Conservation (phyloP, 1,140 invertebrate species). For the Luehdorfia chinensis region DNA sequence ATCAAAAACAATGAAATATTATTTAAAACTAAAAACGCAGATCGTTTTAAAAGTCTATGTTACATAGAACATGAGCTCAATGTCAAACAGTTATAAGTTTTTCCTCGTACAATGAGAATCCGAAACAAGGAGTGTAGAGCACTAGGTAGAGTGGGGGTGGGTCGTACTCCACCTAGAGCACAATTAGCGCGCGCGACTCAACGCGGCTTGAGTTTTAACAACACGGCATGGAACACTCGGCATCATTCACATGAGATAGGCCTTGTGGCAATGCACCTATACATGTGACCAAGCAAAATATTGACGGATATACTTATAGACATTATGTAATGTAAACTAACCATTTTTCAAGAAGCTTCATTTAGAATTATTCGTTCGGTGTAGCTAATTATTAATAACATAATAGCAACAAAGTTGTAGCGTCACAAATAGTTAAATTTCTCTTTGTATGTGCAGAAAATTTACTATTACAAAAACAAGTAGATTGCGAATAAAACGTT, state of each 20-base stretch:
- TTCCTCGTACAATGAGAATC: slow-evolving; percentile 49
- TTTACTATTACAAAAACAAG: no score
- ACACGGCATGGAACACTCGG: slow-evolving; percentile 58
- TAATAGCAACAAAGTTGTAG: background rate
- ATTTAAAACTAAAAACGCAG: no score
- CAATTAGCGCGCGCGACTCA: slow-evolving; percentile 72
- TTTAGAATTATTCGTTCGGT: no score
- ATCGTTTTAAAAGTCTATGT: background rate
- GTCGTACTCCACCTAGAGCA: slow-evolving; percentile 49
- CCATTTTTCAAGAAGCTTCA: no score
- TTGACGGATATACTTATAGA: background rate
- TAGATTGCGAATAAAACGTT: no score
- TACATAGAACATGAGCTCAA: slow-evolving; percentile 47
- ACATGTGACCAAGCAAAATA: background rate
- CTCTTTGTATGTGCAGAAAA: no score
- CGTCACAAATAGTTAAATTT: no score
- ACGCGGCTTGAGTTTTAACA: slow-evolving; percentile 73
- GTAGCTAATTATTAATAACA: no score
- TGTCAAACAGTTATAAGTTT: slow-evolving; percentile 68
- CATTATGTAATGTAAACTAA: no score
- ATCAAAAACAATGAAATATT: no score
- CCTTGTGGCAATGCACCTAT: slow-evolving; percentile 32
- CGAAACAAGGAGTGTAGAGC: slow-evolving; percentile 63
- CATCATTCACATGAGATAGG: slow-evolving; percentile 61
- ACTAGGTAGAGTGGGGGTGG: slow-evolving; percentile 41